Evolutionary conservation across 2,797 vertebrate species (phyloP).

Genomic region (Channa striata): DNA sequence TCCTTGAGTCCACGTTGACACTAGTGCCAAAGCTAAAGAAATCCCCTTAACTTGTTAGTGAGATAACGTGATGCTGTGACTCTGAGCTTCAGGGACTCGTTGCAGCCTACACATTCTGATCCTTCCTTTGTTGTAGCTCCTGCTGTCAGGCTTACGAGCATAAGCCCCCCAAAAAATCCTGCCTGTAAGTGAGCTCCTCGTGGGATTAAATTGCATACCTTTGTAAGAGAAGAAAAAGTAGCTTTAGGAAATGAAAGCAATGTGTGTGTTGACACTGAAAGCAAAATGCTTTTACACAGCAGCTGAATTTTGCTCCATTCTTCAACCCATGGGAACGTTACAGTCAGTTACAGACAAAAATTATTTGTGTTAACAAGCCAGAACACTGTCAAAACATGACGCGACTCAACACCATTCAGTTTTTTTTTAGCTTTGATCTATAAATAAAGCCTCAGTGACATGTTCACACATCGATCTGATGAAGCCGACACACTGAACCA

Average conservation of each 20-base stretch:
- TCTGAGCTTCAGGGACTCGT: neutral
- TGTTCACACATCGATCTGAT: constrained; percentile 14
- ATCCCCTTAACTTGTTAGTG: too few species aligned
- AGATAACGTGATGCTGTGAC: neutral
- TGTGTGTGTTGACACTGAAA: constrained; percentile 1
- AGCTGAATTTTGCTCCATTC: neutral
- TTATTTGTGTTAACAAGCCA: constrained; percentile 4
- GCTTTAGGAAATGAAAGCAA: neutral
- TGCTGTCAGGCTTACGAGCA: neutral
- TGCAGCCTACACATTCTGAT: constrained; percentile 6
- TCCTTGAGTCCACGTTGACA: too few species aligned
- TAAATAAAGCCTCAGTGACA: constrained; percentile 42
- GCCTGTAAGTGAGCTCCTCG: neutral
- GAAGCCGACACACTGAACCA: constrained; percentile 1
- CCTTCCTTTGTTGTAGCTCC: neutral
- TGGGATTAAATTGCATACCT: neutral
- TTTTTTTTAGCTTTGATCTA: constrained; percentile 37
- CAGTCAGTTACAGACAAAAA: neutral
- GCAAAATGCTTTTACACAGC: too few species aligned
- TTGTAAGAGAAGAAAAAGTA: neutral
- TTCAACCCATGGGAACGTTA: neutral
- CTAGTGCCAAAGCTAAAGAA: too few species aligned
- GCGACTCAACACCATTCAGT: constrained; percentile 20
- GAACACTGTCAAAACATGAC: constrained; percentile 12
- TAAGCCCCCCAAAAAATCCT: constrained; percentile 7